Evolutionary conservation across 2,888 invertebrate genomes (phyloP).

Genomic region (Mythimna loreyi): DNA sequence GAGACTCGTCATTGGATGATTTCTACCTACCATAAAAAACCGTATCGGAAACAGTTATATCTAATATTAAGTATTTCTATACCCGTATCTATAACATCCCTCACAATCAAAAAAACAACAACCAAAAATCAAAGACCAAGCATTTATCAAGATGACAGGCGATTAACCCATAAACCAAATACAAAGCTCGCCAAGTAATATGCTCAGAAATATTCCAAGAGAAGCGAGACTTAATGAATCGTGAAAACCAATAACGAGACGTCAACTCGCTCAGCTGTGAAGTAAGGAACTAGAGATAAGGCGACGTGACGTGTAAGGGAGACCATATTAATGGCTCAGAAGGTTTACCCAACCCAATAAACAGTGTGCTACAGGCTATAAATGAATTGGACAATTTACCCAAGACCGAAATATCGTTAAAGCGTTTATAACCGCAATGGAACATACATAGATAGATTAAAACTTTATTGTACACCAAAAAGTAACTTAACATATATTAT

Average conservation of each 20-base stretch:
- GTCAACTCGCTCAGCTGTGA: slow-evolving; percentile 54
- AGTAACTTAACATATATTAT: too few species aligned
- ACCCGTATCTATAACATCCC: background rate
- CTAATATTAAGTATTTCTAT: too few species aligned
- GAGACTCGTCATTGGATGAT: too few species aligned
- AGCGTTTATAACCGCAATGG: background rate
- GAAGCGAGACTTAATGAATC: slow-evolving; percentile 45
- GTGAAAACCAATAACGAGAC: slow-evolving; percentile 55
- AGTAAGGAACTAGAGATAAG: slow-evolving; percentile 44
- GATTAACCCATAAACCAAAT: slow-evolving; percentile 41
- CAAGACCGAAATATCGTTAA: background rate
- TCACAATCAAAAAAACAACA: background rate
- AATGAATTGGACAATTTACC: background rate
- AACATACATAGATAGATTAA: too few species aligned
- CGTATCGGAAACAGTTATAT: too few species aligned
- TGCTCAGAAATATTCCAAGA: slow-evolving; percentile 35
- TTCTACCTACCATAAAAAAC: too few species aligned
- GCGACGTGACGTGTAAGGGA: slow-evolving; percentile 17
- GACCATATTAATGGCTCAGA: slow-evolving; percentile 20
- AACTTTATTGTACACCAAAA: too few species aligned
- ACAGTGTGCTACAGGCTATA: background rate
- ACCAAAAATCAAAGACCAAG: slow-evolving; percentile 28
- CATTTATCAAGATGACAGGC: slow-evolving; percentile 31
- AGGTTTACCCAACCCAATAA: slow-evolving; percentile 15
- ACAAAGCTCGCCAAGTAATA: slow-evolving; percentile 24